These are phyloP conservation scores for Hermaeophaga mercurialis DNA, from an alignment of 2,888 invertebrate genomes.

Conservation along the genomic window DNA sequence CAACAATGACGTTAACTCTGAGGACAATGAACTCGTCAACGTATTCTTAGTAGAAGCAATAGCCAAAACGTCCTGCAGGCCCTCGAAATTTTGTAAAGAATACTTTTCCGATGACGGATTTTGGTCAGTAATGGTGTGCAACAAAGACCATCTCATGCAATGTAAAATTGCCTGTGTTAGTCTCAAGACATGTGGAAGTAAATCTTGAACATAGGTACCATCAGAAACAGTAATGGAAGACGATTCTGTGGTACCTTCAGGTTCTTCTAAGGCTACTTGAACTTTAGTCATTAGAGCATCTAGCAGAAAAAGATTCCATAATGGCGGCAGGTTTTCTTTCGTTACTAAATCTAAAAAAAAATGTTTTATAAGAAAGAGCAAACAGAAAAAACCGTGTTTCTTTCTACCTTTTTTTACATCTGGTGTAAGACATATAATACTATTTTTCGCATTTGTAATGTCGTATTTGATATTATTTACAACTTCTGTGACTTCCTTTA, in stretches of 20 bases:
- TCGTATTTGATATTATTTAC: constrained; percentile 69
- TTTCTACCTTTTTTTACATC: constrained; percentile 55
- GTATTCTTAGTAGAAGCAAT: constrained; percentile 55
- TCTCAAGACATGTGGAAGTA: constrained; percentile 69
- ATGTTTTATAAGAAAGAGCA: no score
- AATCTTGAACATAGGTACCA: constrained; percentile 61
- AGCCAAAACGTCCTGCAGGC: constrained; percentile 57
- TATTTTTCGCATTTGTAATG: constrained; percentile 66
- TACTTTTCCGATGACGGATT: constrained; percentile 57
- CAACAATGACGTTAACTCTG: constrained; percentile 62
- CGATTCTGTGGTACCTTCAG: constrained; percentile 54
- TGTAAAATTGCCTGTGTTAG: constrained; percentile 69
- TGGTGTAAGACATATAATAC: constrained; percentile 62
- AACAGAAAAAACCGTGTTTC: background rate
- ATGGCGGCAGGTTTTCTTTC: constrained; percentile 65
- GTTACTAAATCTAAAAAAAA: constrained; percentile 46
- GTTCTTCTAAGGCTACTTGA: constrained; percentile 66
- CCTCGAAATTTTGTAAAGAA: constrained; percentile 57
- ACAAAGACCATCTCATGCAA: constrained; percentile 63
- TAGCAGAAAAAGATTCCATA: constrained; percentile 75
- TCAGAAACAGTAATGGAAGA: constrained; percentile 51
- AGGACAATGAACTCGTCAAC: constrained; percentile 53
- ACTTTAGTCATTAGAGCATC: constrained; percentile 79
- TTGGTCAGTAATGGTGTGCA: constrained; percentile 54
- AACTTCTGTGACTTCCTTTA: constrained; percentile 73